A percentile compares a stretch with the other conserved stretches of the same genome.
Evolutionary conservation across 2,888 invertebrate genomes (phyloP).

Genomic region (Drosophila nr. medialis): DNA sequence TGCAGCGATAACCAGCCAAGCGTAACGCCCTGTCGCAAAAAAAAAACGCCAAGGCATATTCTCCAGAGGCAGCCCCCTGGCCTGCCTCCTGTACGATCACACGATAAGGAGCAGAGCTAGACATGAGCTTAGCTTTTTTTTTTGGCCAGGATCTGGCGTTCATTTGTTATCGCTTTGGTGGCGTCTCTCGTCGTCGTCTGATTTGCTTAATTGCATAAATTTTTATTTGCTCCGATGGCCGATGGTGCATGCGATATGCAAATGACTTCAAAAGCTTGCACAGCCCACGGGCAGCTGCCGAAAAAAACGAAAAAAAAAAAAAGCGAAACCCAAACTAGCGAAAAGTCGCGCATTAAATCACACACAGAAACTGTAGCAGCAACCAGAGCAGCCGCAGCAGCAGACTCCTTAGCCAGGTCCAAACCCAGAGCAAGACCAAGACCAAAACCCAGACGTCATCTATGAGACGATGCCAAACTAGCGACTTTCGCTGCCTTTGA

Average conservation of each 20-base stretch:
- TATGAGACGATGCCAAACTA: conserved; percentile 24
- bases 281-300: conserved; percentile 54
- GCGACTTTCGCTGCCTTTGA: conserved; percentile 62
- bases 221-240: conserved; percentile 74
- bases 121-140: neutral
- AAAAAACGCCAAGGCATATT: conserved; percentile 1
- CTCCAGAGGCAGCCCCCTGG: conserved; percentile 12
- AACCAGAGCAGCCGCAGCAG: conserved; percentile 7
- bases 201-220: conserved; percentile 80
- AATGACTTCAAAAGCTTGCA: conserved; percentile 43
- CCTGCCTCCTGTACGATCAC: conserved; percentile 1
- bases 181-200: conserved; percentile 55
- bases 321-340: conserved; percentile 21
- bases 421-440: conserved; percentile 18
- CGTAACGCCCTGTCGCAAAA: conserved; percentile 60
- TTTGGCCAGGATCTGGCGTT: conserved; percentile 45
- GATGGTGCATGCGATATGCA: conserved; percentile 78
- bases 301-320: conserved; percentile 29
- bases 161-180: conserved; percentile 51
- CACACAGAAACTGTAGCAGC: conserved; percentile 73
- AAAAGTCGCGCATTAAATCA: conserved; percentile 77
- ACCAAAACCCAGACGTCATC: conserved; percentile 36
- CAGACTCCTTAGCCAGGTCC: conserved; percentile 6
- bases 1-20: conserved; percentile 64
- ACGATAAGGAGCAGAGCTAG: conserved; percentile 18